Evolutionary conservation across 2,113 vertebrate genomes (phyloP).

Genomic region (Mustela lutreola): DNA sequence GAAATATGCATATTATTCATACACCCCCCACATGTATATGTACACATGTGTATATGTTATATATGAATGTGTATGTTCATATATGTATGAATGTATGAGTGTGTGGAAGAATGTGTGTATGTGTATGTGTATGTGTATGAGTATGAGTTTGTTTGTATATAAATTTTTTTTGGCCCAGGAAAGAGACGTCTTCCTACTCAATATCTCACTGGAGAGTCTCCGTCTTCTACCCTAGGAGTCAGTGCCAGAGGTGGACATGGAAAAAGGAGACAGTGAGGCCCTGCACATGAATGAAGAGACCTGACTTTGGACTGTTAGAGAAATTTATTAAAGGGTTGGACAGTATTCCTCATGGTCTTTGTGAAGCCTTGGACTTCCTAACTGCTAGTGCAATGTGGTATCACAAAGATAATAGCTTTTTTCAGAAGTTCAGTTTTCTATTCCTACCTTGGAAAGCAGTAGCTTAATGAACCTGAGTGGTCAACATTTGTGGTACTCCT

Average conservation of each 20-base stretch:
- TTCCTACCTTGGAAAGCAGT: slow-evolving; percentile 61
- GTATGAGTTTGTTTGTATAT: not conserved
- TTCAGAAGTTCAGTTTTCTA: slow-evolving; percentile 41
- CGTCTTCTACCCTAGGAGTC: not conserved
- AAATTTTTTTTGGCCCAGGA: not conserved
- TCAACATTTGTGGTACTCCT: slow-evolving; percentile 58
- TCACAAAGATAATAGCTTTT: slow-evolving; percentile 58
- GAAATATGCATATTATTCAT: not conserved
- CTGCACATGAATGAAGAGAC: not conserved
- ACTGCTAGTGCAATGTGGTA: slow-evolving; percentile 37
- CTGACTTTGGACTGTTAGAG: not conserved
- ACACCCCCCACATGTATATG: not conserved
- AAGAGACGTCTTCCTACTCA: not conserved
- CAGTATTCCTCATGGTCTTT: not conserved
- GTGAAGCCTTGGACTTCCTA: not conserved
- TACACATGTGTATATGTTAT: not conserved
- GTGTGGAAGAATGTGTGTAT: not conserved
- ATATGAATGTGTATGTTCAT: not conserved
- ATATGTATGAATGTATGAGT: not conserved
- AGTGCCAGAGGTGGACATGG: not conserved
- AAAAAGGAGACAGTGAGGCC: not conserved
- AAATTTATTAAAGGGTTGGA: slow-evolving; percentile 35
- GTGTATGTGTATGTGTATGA: not conserved
- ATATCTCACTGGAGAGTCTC: not conserved
- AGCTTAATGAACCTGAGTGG: slow-evolving; percentile 46